These are phyloP conservation scores for Astyanax mexicanus DNA, from an alignment of 2,797 vertebrate species.

Conservation along the genomic window DNA sequence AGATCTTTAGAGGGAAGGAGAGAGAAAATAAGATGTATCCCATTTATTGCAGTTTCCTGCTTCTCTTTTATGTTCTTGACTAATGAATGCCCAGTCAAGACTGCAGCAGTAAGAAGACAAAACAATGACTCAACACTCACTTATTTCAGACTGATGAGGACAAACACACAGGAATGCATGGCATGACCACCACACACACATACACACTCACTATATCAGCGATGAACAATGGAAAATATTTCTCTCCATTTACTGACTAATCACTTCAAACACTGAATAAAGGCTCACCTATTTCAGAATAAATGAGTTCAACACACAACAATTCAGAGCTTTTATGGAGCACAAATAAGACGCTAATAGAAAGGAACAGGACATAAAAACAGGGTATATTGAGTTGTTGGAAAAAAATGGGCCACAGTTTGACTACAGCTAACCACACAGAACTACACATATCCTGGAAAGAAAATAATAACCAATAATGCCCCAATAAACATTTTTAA, in stretches of 20 bases:
- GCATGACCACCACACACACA: not conserved
- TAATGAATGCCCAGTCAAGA: not conserved
- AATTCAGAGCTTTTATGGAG: too few relatives aligned
- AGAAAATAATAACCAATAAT: too few relatives aligned
- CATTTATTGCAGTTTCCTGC: not conserved
- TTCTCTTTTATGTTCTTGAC: not conserved
- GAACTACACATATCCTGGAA: too few relatives aligned
- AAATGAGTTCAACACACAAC: too few relatives aligned
- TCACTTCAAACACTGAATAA: not conserved
- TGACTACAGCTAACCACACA: too few relatives aligned
- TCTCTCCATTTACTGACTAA: not conserved
- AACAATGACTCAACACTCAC: constrained; percentile 3
- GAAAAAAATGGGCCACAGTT: too few relatives aligned
- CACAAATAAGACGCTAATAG: too few relatives aligned
- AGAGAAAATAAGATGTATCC: not conserved
- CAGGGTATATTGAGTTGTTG: too few relatives aligned
- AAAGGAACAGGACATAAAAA: too few relatives aligned
- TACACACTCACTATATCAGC: not conserved
- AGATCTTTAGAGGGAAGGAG: not conserved
- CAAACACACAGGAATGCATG: not conserved
- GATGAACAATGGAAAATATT: not conserved
- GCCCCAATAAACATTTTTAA: too few relatives aligned
- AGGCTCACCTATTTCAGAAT: not conserved
- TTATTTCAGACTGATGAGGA: not conserved
- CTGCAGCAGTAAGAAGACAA: not conserved